A percentile compares a stretch with the other conserved stretches of the same genome.
Evolutionary conservation across 2,113 vertebrate genomes (phyloP).

Genomic region (Pongo pygmaeus): DNA sequence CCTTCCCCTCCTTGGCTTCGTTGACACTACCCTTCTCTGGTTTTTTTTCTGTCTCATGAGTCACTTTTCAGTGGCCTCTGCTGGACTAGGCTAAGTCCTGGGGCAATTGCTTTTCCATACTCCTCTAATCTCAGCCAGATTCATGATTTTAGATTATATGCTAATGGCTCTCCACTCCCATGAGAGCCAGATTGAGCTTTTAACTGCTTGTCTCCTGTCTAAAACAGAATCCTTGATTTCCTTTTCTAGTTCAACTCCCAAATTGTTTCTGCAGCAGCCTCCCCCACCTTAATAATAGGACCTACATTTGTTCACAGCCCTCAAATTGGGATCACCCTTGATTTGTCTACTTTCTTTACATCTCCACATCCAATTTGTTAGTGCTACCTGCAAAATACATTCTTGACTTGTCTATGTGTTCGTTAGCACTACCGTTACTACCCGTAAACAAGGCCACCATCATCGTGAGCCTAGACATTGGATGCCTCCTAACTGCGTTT

Average conservation of each 20-base stretch:
- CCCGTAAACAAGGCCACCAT: not conserved
- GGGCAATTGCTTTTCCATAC: not conserved
- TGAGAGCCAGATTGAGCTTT: not conserved
- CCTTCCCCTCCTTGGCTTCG: not conserved
- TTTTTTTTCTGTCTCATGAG: not conserved
- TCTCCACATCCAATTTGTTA: not conserved
- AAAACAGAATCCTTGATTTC: not conserved
- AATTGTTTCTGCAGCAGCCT: not conserved
- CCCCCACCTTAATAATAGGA: not conserved
- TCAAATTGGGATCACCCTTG: not conserved
- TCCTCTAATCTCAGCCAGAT: not conserved
- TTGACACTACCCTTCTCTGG: not conserved
- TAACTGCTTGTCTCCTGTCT: not conserved
- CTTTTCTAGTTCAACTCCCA: not conserved
- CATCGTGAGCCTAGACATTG: rapidly evolving
- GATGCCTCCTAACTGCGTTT: not conserved
- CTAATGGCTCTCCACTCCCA: not conserved
- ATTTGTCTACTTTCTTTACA: not conserved
- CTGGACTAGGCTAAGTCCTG: not conserved
- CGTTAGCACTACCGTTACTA: not conserved
- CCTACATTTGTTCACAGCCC: not conserved
- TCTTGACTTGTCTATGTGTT: not conserved
- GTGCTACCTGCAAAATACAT: not conserved
- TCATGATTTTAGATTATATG: not conserved
- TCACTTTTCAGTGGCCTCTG: not conserved